A percentile compares a stretch with the other conserved stretches of the same genome.
phyloP scores from a whole-genome alignment of 1,140 invertebrate species.

The Theocolax elegans region DNA sequence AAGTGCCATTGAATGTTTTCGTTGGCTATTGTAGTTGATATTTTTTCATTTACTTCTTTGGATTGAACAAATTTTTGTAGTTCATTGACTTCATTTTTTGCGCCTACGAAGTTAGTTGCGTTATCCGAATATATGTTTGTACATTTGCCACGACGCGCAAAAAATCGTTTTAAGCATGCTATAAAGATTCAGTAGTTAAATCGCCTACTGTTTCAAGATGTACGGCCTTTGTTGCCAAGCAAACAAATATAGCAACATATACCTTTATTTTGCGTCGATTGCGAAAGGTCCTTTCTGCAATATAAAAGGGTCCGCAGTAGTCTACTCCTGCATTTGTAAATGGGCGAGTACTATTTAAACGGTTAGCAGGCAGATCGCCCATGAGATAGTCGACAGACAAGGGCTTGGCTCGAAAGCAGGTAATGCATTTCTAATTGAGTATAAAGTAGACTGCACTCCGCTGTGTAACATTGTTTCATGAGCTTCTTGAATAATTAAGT shows the following conservation, averaged over 20 bases:
- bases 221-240: slow-evolving; percentile 44
- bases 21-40: no score
- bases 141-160: slow-evolving; percentile 48
- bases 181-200: slow-evolving; percentile 42
- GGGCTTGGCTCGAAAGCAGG: slow-evolving; percentile 31
- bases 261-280: slow-evolving; percentile 17
- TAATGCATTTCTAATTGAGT: slow-evolving; percentile 34
- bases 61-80: no score
- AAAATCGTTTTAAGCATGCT: slow-evolving; percentile 53
- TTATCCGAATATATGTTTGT: slow-evolving; percentile 45
- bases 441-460: no score
- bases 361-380: slow-evolving; percentile 25
- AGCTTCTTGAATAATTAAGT: slow-evolving; percentile 30
- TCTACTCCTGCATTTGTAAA: slow-evolving; percentile 36
- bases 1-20: no score
- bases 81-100: slow-evolving; percentile 35
- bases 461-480: slow-evolving; percentile 31
- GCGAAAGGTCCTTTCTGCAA: background rate
- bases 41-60: no score
- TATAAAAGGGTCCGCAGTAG: no score
- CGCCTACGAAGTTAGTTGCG: no score
- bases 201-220: slow-evolving; percentile 53
- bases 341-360: background rate
- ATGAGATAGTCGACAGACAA: slow-evolving; percentile 31
- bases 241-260: slow-evolving; percentile 33